Evolutionary conservation across 1,140 invertebrate genomes (phyloP).

Genomic region (Drosophila varians): DNA sequence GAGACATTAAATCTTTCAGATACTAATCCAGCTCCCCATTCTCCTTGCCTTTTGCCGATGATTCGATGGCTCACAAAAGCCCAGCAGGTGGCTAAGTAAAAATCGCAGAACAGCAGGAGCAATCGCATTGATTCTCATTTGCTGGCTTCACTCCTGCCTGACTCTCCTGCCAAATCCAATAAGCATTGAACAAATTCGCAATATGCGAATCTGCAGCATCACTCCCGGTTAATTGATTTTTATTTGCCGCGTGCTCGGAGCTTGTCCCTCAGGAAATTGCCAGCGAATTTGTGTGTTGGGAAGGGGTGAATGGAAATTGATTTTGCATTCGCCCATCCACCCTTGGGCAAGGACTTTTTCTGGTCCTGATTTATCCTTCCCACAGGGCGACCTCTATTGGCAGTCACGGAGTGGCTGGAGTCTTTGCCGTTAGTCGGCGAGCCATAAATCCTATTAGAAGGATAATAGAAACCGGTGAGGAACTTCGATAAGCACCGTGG

Average conservation of each 20-base stretch:
- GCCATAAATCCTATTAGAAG: constrained; percentile 49
- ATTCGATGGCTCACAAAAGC: constrained; percentile 42
- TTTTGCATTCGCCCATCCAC: constrained; percentile 9
- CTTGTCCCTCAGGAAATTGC: constrained; percentile 27
- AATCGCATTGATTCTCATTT: constrained; percentile 72
- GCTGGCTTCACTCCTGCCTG: constrained; percentile 32
- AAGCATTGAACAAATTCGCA: constrained; percentile 57
- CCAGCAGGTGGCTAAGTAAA: constrained; percentile 63
- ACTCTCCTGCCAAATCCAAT: constrained; percentile 75
- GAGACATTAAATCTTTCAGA: constrained; percentile 10
- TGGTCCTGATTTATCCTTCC: not conserved
- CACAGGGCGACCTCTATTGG: constrained; percentile 41
- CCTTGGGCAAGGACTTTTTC: constrained; percentile 4
- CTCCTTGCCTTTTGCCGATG: not conserved
- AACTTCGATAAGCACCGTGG: constrained; percentile 51
- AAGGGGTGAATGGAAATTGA: constrained; percentile 33
- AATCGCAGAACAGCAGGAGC: constrained; percentile 28
- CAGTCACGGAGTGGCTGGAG: not conserved
- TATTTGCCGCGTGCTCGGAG: constrained; percentile 41
- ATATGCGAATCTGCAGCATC: constrained; percentile 71
- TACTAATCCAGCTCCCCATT: constrained; percentile 8
- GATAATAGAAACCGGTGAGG: constrained; percentile 56
- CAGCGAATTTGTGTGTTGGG: not conserved
- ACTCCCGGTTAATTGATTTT: constrained; percentile 76
- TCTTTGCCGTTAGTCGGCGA: constrained; percentile 25